Evolutionary conservation across 2,113 vertebrate genomes (phyloP).

Genomic region (Nothobranchius furzeri): DNA sequence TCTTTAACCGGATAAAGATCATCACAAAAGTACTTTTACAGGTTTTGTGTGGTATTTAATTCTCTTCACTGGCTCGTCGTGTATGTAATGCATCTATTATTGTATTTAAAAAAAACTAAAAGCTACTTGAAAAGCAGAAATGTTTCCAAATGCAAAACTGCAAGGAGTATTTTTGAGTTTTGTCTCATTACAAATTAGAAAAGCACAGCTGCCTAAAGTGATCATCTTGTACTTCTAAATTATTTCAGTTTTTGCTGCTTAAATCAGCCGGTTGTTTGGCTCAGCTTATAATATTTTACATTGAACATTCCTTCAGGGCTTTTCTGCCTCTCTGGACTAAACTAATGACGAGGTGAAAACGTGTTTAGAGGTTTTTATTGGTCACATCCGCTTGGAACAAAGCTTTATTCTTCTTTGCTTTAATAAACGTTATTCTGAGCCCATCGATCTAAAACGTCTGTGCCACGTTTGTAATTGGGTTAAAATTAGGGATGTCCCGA

Average conservation of each 20-base stretch:
- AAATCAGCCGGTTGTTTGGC: neutral
- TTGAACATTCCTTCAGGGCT: neutral
- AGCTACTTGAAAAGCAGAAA: neutral
- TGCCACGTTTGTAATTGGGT: neutral
- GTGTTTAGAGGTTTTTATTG: slow-evolving; percentile 34
- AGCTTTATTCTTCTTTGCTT: neutral
- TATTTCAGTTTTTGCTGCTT: no score
- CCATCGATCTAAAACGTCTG: neutral
- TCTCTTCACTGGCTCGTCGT: no score
- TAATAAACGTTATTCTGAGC: slow-evolving; percentile 6
- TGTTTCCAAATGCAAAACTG: neutral
- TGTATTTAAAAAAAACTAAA: no score
- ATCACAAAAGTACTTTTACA: no score
- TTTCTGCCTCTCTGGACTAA: neutral
- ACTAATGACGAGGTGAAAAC: slow-evolving; percentile 5
- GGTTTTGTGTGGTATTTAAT: no score
- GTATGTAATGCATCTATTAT: no score
- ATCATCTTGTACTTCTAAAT: no score
- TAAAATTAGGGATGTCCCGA: neutral
- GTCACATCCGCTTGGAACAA: neutral
- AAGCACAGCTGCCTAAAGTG: no score
- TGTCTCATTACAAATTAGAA: no score
- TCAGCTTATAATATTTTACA: neutral
- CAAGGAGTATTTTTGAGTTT: neutral
- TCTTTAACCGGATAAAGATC: neutral